Evolutionary conservation across 2,797 vertebrate genomes (phyloP), one percentile per base, ranked within the genome.

Genomic region (Acanthopagrus latus): DNA sequence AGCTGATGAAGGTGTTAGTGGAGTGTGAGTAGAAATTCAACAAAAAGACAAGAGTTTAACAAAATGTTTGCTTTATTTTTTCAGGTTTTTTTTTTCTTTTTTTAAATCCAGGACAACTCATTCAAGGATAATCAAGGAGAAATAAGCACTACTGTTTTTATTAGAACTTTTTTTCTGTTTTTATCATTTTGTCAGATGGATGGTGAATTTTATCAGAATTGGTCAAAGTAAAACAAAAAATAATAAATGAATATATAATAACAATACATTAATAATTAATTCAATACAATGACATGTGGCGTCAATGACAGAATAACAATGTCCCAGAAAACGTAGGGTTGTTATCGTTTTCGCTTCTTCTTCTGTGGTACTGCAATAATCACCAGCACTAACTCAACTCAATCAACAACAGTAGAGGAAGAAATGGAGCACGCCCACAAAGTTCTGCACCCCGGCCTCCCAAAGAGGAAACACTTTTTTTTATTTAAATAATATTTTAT

Each of bases 401-500:
- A 93, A 95, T 90, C 92, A 93, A 94, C 94, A 90, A 96, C 90
- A 95, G 93, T 88, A 94, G 93, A 94, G 90, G 89, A 94, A 88
- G 89, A 90, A 92, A 89, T 64, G 88, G 90, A 93, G 91, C 55
- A 71, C 67, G 13, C 77, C 86, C 88, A 88, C 85, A 89, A 92
- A 90, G 83, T 88, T 90, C 84, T 85, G 89, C 86, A 91, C 86
- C 82, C 88, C 83, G 82, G 84, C 83, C 87, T 90, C 89, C 88
- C 81, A 88, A 89, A 93, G 92, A 94, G 93, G 88, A 95, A 95
- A 95, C 91, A 93, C 90, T 93, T 94, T 94, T 92, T 92, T 92
- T 91, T 90, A 94, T 94, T 95, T 95, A 96, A 96, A 95, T 95
- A 94, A 92, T 92, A 94, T 93, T 95, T 95, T 95, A 96, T 95